These are phyloP conservation scores for Borostomias antarcticus DNA, from an alignment of 2,797 vertebrate genomes.

Conservation along the genomic window DNA sequence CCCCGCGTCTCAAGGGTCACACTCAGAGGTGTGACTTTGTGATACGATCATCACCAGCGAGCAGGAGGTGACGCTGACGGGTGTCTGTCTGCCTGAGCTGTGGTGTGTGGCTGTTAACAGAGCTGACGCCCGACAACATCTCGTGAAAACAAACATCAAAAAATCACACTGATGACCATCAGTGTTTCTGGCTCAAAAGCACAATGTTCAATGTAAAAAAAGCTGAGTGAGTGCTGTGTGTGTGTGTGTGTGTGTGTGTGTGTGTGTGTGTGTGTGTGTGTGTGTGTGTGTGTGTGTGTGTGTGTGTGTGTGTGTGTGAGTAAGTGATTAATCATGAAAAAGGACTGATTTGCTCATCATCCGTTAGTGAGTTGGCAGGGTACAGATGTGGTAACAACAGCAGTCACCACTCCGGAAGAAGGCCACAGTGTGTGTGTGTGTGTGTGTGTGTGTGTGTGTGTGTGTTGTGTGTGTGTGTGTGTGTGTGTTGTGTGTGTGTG, in stretches of 20 bases:
- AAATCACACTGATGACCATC: neutral
- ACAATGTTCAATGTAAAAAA: too few relatives aligned
- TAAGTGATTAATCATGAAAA: slow-evolving; percentile 1
- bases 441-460: slow-evolving; percentile 2
- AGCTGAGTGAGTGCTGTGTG: too few relatives aligned
- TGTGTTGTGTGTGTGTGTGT: neutral
- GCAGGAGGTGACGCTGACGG: slow-evolving; percentile 7
- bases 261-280: slow-evolving; percentile 29
- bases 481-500: neutral
- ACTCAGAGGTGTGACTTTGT: slow-evolving; percentile 22
- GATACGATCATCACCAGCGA: slow-evolving; percentile 9
- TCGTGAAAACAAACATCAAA: neutral
- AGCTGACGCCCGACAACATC: slow-evolving; percentile 29
- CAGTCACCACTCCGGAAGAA: slow-evolving; percentile 73
- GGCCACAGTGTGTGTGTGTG: slow-evolving; percentile 30
- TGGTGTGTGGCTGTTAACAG: slow-evolving; percentile 44
- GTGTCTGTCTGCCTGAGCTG: slow-evolving; percentile 52
- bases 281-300: slow-evolving; percentile 40
- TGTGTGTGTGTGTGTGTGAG: neutral
- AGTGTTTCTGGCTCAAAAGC: neutral
- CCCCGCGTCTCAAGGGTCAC: neutral
- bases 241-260: too few relatives aligned
- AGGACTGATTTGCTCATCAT: slow-evolving; percentile 43
- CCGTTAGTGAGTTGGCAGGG: slow-evolving; percentile 74
- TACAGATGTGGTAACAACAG: slow-evolving; percentile 50